These are phyloP conservation scores for Actinostola sp. DNA, from an alignment of 92 coral and sea anemone genomes.

Conservation along the genomic window DNA sequence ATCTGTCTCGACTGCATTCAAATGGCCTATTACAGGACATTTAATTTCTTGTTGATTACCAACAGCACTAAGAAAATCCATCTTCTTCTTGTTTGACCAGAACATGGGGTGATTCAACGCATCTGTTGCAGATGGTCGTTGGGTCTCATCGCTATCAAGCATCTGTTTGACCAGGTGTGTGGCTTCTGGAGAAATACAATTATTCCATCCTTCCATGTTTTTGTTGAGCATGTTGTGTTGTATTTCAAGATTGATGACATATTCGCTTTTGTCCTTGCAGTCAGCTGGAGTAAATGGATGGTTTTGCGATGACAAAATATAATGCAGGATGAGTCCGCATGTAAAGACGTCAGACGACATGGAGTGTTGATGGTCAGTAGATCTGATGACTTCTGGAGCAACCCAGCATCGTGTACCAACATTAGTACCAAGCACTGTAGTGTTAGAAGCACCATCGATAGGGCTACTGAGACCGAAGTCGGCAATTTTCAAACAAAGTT, in stretches of 20 bases:
- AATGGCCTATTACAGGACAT: not conserved
- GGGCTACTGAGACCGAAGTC: slow-evolving; percentile 41
- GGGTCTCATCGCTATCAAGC: not conserved
- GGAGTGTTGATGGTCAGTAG: not conserved
- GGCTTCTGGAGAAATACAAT: slow-evolving; percentile 24
- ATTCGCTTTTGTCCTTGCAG: slow-evolving; percentile 9
- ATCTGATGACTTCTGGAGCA: slow-evolving; percentile 23
- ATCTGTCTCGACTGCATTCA: slow-evolving; percentile 16
- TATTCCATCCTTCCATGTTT: slow-evolving; percentile 9
- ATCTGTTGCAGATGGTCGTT: slow-evolving; percentile 47
- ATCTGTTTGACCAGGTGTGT: slow-evolving; percentile 29
- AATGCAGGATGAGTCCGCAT: slow-evolving; percentile 38
- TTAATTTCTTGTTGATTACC: slow-evolving; percentile 65
- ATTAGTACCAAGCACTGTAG: slow-evolving; percentile 15
- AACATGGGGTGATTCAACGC: slow-evolving; percentile 50
- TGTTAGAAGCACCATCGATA: not conserved
- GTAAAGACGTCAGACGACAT: slow-evolving; percentile 35
- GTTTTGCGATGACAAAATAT: slow-evolving; percentile 20
- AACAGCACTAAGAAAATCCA: slow-evolving; percentile 48
- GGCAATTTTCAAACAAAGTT: slow-evolving; percentile 39
- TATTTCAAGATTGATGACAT: slow-evolving; percentile 11
- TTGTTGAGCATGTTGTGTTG: slow-evolving; percentile 21
- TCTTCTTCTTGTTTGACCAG: slow-evolving; percentile 60
- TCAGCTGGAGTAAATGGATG: slow-evolving; percentile 32
- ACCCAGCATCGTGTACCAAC: slow-evolving; percentile 52